phyloP scores from a whole-genome alignment of 2,888 invertebrate species.

The Subacronicta megacephala region DNA sequence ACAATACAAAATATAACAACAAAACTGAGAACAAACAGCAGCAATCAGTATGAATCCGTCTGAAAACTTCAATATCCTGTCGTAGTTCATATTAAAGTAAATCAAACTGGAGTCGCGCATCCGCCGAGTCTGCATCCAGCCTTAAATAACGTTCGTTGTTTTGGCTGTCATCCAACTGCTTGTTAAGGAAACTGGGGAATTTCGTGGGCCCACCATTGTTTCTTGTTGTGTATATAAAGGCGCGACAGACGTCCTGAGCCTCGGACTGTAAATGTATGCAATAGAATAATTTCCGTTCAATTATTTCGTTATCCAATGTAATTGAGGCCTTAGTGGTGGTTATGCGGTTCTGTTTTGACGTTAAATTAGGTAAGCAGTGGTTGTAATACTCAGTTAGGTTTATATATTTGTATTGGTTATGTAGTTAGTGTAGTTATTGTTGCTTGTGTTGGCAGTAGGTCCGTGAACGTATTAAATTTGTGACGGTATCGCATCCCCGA shows the following conservation, averaged over 20 bases:
- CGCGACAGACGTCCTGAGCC: slow-evolving; percentile 59
- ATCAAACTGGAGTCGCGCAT: slow-evolving; percentile 47
- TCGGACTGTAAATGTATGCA: slow-evolving; percentile 59
- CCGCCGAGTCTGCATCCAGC: slow-evolving; percentile 58
- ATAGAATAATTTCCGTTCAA: slow-evolving; percentile 59
- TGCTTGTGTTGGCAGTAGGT: not conserved
- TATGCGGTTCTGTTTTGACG: slow-evolving; percentile 34
- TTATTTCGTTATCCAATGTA: slow-evolving; percentile 55
- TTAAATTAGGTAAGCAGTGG: slow-evolving; percentile 22
- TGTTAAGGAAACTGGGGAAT: slow-evolving; percentile 84
- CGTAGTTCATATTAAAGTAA: slow-evolving; percentile 46
- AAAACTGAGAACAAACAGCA: slow-evolving; percentile 37
- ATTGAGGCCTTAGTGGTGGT: slow-evolving; percentile 41
- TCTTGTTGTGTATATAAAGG: slow-evolving; percentile 75
- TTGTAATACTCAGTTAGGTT: slow-evolving; percentile 12
- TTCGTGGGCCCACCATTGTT: slow-evolving; percentile 76
- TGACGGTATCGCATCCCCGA: no score
- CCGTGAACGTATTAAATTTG: no score
- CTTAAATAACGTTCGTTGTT: slow-evolving; percentile 75
- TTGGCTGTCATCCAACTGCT: slow-evolving; percentile 84
- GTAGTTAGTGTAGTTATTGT: slow-evolving; percentile 14
- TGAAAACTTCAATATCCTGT: slow-evolving; percentile 55
- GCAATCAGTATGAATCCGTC: slow-evolving; percentile 36
- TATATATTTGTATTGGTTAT: slow-evolving; percentile 7
- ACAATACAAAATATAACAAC: slow-evolving; percentile 12